A percentile compares a stretch with the other conserved stretches of the same genome.
Conservation (phyloP, 1,140 invertebrate genomes). For the Ceratina japonica region DNA sequence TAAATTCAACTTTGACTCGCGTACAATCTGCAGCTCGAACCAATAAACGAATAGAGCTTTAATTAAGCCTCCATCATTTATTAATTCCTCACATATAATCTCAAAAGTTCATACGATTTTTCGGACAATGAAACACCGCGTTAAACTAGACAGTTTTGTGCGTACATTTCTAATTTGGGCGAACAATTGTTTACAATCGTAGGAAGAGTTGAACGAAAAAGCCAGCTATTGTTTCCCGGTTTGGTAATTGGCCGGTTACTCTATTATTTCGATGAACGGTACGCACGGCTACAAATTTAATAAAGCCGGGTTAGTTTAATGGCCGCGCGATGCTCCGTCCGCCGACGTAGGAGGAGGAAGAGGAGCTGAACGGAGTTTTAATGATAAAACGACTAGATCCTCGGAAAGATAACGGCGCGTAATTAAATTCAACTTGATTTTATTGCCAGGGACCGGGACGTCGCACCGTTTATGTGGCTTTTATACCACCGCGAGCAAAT, state of each 20-base stretch:
- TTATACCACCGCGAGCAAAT: constrained; percentile 73
- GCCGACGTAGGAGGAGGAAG: background rate
- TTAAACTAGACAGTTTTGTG: too few species aligned
- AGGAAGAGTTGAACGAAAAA: background rate
- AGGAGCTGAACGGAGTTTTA: constrained; percentile 19
- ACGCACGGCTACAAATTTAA: constrained; percentile 59
- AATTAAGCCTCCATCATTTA: too few species aligned
- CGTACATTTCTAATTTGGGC: background rate
- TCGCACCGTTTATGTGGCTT: constrained; percentile 68
- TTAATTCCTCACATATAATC: too few species aligned
- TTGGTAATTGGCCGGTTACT: constrained; percentile 8
- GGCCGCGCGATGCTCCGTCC: constrained; percentile 7
- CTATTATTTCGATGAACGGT: constrained; percentile 36
- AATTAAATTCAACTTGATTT: constrained; percentile 77
- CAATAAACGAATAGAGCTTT: too few species aligned
- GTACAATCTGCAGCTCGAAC: too few species aligned
- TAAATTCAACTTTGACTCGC: too few species aligned
- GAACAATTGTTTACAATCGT: background rate
- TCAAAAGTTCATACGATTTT: too few species aligned
- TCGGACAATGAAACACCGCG: too few species aligned
- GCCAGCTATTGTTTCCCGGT: background rate
- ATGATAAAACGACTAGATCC: constrained; percentile 74
- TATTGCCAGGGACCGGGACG: constrained; percentile 67
- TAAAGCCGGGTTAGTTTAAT: constrained; percentile 59
- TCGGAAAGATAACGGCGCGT: constrained; percentile 67